Evolutionary conservation across 2,888 invertebrate species (phyloP).

Genomic region (Xanthia togata): DNA sequence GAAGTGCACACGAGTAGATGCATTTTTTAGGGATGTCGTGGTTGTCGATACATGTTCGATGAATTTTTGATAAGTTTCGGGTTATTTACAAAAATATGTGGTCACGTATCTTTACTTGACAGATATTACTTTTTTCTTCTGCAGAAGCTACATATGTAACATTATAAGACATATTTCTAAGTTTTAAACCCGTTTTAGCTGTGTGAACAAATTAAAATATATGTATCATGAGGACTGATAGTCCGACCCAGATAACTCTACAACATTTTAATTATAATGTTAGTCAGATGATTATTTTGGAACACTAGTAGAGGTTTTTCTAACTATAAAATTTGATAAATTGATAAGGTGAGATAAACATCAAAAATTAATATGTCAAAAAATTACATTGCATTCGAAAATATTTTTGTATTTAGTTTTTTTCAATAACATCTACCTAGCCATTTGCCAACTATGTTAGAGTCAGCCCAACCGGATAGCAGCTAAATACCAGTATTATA

Average conservation of each 20-base stretch:
- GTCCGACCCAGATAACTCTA: background rate
- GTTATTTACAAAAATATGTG: background rate
- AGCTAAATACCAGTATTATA: no score
- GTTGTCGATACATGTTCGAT: slow-evolving; percentile 40
- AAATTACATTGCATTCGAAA: background rate
- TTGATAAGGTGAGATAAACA: background rate
- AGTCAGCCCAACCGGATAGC: no score
- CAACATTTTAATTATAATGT: background rate
- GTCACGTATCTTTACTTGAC: no score
- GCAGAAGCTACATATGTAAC: background rate
- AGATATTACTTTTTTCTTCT: background rate
- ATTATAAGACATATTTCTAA: background rate
- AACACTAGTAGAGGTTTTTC: background rate
- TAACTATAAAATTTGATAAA: background rate
- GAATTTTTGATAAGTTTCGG: background rate
- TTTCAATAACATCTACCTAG: background rate
- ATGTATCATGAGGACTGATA: background rate
- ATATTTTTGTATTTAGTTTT: background rate
- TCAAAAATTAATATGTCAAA: no score
- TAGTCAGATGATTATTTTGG: background rate
- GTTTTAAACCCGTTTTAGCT: no score
- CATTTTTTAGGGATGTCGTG: slow-evolving; percentile 67
- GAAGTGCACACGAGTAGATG: slow-evolving; percentile 68
- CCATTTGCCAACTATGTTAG: no score
- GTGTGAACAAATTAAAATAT: background rate